These are phyloP conservation scores for Entosphenus tridentatus DNA, from an alignment of 2,113 vertebrate genomes.

Conservation along the genomic window DNA sequence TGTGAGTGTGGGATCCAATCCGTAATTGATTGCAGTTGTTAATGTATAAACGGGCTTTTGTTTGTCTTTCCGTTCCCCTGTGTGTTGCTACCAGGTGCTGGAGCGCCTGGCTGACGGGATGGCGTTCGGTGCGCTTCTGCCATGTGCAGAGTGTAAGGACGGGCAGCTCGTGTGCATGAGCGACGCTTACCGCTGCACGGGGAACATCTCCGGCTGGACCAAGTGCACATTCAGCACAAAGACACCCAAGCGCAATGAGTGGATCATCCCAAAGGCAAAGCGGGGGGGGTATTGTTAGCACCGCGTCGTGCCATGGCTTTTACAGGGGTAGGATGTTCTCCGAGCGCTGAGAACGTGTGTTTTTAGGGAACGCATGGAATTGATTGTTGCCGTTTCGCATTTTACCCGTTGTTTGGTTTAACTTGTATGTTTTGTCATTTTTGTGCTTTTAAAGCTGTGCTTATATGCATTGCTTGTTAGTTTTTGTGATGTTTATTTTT, in stretches of 20 bases:
- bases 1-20: too few species aligned
- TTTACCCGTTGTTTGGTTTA: too few species aligned
- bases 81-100: slow-evolving; percentile 32
- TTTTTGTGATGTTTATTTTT: slow-evolving; percentile 10
- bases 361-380: too few species aligned
- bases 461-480: slow-evolving; percentile 8
- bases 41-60: neutral
- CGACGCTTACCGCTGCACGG: slow-evolving; percentile 60
- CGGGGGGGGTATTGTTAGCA: too few species aligned
- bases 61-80: neutral
- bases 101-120: slow-evolving; percentile 69
- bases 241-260: slow-evolving; percentile 49
- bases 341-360: too few species aligned
- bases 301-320: too few species aligned
- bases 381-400: too few species aligned
- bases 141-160: slow-evolving; percentile 43
- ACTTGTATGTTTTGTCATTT: too few species aligned
- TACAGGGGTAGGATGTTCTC: too few species aligned
- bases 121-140: slow-evolving; percentile 55
- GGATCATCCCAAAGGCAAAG: slow-evolving; percentile 58
- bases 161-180: slow-evolving; percentile 80
- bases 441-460: too few species aligned
- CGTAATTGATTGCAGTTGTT: too few species aligned
- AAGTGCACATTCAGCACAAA: slow-evolving; percentile 68
- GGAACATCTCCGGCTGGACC: slow-evolving; percentile 83